Evolutionary conservation across 2,797 vertebrate genomes (phyloP), one percentile per base, ranked within the genome.

Genomic region (Yasuhikotakia modesta): DNA sequence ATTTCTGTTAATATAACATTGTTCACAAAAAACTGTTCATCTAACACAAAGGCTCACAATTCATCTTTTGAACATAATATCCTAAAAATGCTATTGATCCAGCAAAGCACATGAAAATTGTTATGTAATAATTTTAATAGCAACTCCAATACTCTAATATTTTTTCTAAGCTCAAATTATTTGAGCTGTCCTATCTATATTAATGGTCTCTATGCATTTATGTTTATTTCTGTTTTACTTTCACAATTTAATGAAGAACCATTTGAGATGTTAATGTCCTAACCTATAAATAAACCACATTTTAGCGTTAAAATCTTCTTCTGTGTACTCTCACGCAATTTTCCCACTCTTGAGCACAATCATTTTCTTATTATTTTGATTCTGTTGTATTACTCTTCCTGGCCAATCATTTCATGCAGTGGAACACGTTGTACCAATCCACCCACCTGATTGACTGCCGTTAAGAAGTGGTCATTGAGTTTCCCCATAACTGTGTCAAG

Each of bases 401-500:
- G 19, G 21, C n/a, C 16, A 43, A n/a, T 66, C 14, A 27, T 55
- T 75, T 45, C 32, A 75, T 27, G 50, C 21, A 66, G 22, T 24
- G n/a, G 39, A 48, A 67, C 22, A 67, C 32, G 24, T 6, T 67
- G 50, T 45, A 55, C 17, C 17, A 16, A 80, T 45, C 45, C 27
- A 55, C 35, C 52, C 22, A 79, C 35, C 21, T 46, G 43, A 57
- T 67, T 73, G 71, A 30, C 30, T 19, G 43, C n/a, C 4, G 0
- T 60, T 61, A 61, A 70, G 5, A n/a, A 53, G 14, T 68, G 10
- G 1, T 5, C 22, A 60, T n/a, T 53, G n/a, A 21, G 72, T 32
- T 27, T 22, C 24, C 55, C 30, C 16, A 24, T 57, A 60, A 73
- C 30, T 71, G n/a, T 79, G 76, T 83, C 79, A 79, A 57, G 50